Evolutionary conservation across 2,888 invertebrate species (phyloP).

Genomic region (Rhagonycha lutea): DNA sequence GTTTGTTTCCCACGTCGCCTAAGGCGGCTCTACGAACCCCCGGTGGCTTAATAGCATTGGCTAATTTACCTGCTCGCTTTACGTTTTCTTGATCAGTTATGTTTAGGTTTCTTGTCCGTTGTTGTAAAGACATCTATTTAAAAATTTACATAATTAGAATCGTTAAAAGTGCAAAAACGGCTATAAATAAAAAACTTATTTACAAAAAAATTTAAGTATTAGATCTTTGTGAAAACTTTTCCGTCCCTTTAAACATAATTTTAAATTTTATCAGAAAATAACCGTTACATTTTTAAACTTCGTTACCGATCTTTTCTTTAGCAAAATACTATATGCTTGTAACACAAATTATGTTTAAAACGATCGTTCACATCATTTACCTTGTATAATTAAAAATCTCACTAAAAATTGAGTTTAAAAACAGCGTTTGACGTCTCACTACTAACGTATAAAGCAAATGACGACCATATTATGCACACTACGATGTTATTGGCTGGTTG

Average conservation of each 20-base stretch:
- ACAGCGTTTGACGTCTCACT: background rate
- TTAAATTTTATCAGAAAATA: background rate
- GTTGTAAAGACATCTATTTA: slow-evolving; percentile 38
- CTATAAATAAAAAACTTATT: background rate
- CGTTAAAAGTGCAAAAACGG: background rate
- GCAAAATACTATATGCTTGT: background rate
- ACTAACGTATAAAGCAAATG: slow-evolving; percentile 2
- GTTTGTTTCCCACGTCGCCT: slow-evolving; percentile 42
- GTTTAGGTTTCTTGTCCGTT: slow-evolving; percentile 13
- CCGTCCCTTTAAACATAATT: background rate
- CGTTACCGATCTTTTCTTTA: background rate
- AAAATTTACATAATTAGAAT: background rate
- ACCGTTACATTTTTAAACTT: background rate
- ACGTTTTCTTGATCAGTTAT: slow-evolving; percentile 35
- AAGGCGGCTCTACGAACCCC: slow-evolving; percentile 38
- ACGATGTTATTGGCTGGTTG: background rate
- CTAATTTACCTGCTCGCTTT: slow-evolving; percentile 26
- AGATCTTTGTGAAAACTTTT: background rate
- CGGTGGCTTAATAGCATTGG: slow-evolving; percentile 20
- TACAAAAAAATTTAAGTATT: background rate
- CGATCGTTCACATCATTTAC: slow-evolving; percentile 10
- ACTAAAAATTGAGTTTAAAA: background rate
- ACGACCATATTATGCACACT: background rate
- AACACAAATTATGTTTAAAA: background rate
- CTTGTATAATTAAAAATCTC: slow-evolving; percentile 2